Base-by-base conservation (phyloP, 2,888 invertebrate genomes). In the Tetanocera ferruginea region DNA sequence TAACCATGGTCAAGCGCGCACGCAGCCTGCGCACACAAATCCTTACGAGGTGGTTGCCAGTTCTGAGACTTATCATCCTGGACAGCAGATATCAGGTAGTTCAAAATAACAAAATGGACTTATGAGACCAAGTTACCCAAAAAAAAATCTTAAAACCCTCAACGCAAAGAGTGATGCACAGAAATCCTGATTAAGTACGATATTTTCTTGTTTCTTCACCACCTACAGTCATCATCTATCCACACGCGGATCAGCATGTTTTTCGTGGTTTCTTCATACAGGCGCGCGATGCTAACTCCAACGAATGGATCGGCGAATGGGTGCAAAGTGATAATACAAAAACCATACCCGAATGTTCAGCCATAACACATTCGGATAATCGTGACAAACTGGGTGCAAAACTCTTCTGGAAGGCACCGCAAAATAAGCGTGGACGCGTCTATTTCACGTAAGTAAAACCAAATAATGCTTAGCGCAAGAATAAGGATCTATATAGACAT, bases 261-360 rank as follows among this genome's bases (percentile, higher is more conserved):
- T 95, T 96, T 90, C 94, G 95, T 84, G 95, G 96, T n/a, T 96
- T 95, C 91, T 95, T 96, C 89, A 90, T 96, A 66, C 96, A 96
- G 90, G 95, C 95, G 0, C 93, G 95, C 57, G 95, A 95, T 83
- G 92, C 91, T 11, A 91, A 92, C 78, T 92, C 93, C 0, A 92
- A 95, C 85, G 91, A 93, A 80, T 96, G 95, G 95, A 91, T 95
- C 67, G 95, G 95, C 3, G 90, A 92, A 57, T 95, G 94, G 94
- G 92, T 93, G 79, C 92, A 93, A 81, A 93, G 94, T 0, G 93
- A 93, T 0, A 95, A 95, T 86, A 94, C 95, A 3, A 95, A 94
- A 82, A 91, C 93, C 4, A 94, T 95, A 85, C 93, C 94, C 0
- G 95, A 95, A 88, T 96, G 95, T 87, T 93, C 95, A 67, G 93